Evolutionary conservation across 2,113 vertebrate genomes (phyloP).

Genomic region (Donacobius atricapilla): DNA sequence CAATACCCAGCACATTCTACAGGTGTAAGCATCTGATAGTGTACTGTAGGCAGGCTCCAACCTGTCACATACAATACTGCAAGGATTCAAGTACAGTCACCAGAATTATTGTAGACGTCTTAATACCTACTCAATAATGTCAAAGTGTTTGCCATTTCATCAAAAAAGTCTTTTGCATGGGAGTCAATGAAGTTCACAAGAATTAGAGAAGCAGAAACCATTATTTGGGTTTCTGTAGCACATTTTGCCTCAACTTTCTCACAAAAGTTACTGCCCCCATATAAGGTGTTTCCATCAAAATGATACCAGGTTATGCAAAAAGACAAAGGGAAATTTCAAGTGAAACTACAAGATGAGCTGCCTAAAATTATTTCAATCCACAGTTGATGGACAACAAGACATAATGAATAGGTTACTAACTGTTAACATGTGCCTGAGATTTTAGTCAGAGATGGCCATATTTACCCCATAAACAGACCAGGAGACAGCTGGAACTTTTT

Average conservation of each 20-base stretch:
- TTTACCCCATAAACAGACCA: background rate
- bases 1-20: background rate
- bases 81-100: background rate
- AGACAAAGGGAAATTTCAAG: background rate
- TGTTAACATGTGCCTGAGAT: background rate
- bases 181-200: background rate
- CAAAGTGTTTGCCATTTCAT: background rate
- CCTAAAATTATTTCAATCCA: background rate
- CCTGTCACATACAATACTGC: background rate
- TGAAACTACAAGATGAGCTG: background rate
- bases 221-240: background rate
- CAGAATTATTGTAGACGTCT: background rate
- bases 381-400: background rate
- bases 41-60: background rate
- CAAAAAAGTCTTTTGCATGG: background rate
- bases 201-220: background rate
- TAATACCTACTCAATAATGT: background rate
- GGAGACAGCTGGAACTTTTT: background rate
- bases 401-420: background rate
- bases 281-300: background rate
- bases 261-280: background rate
- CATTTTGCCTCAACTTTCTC: background rate
- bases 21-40: slow-evolving; percentile 1
- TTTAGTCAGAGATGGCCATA: background rate
- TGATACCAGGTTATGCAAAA: background rate